Evolutionary conservation across 2,888 invertebrate species (phyloP).

Genomic region (Isoperla grammatica): DNA sequence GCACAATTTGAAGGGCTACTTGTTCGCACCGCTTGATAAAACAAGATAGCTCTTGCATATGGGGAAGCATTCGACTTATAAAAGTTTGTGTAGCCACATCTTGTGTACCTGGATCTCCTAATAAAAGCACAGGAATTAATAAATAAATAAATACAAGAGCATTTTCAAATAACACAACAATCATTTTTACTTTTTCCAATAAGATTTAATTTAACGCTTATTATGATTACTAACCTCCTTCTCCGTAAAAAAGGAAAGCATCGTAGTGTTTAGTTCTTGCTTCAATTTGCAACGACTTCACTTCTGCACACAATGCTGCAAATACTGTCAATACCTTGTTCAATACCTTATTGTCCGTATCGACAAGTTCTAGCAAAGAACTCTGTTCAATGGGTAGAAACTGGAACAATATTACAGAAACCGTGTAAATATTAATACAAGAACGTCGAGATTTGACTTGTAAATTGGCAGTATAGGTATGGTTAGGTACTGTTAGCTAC

Average conservation of each 20-base stretch:
- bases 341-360: constrained; percentile 76
- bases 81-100: constrained; percentile 47
- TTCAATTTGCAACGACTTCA: constrained; percentile 59
- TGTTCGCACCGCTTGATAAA: constrained; percentile 66
- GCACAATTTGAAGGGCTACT: constrained; percentile 63
- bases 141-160: no score
- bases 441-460: no score
- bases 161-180: no score
- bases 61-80: constrained; percentile 47
- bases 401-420: constrained; percentile 32
- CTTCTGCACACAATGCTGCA: constrained; percentile 72
- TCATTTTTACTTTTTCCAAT: no score
- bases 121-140: constrained; percentile 45
- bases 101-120: constrained; percentile 43
- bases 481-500: no score
- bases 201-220: no score
- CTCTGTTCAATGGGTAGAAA: constrained; percentile 57
- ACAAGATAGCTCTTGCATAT: constrained; percentile 54
- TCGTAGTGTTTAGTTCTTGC: constrained; percentile 55
- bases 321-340: constrained; percentile 75
- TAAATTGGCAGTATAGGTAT: no score
- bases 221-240: constrained; percentile 46
- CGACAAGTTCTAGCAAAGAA: constrained; percentile 61
- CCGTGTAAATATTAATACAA: no score
- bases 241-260: constrained; percentile 61